Evolutionary conservation across 2,113 vertebrate species (phyloP).

Genomic region (Arizona elegans): DNA sequence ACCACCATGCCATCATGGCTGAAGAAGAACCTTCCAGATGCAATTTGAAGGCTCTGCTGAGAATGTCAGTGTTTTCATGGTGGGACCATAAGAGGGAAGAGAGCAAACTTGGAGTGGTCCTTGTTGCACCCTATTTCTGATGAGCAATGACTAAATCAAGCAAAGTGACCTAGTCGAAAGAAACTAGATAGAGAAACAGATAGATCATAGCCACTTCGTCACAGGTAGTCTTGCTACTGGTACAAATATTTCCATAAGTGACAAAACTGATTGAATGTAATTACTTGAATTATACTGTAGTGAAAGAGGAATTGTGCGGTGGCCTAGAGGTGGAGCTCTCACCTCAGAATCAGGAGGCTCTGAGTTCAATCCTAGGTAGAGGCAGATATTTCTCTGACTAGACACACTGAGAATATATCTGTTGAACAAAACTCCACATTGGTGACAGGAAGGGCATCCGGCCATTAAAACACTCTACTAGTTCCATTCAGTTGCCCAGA

Average conservation of each 20-base stretch:
- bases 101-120: no score
- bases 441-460: no score
- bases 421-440: no score
- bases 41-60: not conserved
- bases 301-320: not conserved
- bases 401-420: no score
- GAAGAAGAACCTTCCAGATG: not conserved
- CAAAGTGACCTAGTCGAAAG: not conserved
- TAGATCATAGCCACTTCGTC: not conserved
- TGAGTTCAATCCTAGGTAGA: no score
- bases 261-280: not conserved
- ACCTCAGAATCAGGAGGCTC: no score
- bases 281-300: not conserved
- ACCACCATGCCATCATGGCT: not conserved
- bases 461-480: no score
- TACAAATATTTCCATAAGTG: not conserved
- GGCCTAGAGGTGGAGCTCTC: no score
- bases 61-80: not conserved
- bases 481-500: no score
- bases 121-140: no score
- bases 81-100: no score
- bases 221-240: not conserved
- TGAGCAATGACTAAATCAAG: not conserved
- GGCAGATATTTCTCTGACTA: no score
- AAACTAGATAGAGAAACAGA: not conserved